Percentiles rank a stretch among this genome's conserved stretches.
phyloP scores from a whole-genome alignment of 2,797 vertebrate genomes.

The Hippoglossus hippoglossus region DNA sequence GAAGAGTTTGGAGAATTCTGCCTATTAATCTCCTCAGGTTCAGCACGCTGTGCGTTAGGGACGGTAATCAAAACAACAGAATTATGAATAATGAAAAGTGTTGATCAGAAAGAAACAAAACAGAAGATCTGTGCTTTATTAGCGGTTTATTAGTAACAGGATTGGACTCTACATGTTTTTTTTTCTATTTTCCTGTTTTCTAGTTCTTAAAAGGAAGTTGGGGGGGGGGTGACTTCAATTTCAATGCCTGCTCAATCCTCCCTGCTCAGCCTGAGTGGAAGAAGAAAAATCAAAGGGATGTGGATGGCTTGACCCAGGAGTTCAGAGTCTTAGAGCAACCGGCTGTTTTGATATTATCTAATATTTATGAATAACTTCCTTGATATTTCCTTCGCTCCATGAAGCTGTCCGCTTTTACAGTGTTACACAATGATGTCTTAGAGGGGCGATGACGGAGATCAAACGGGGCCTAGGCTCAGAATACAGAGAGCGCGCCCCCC shows the following conservation, averaged over 20 bases:
- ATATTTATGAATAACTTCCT: conserved; percentile 86
- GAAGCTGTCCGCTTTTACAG: conserved; percentile 75
- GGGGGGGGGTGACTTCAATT: conserved; percentile 34
- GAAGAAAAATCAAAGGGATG: conserved; percentile 71
- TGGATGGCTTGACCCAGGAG: conserved; percentile 79
- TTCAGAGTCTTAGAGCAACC: conserved; percentile 77
- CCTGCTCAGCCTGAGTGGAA: conserved; percentile 58
- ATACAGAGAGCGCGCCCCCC: conserved; percentile 57
- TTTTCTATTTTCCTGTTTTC: conserved; percentile 30
- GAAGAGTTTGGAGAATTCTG: conserved; percentile 75
- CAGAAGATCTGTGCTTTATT: conserved; percentile 70
- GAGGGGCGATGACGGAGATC: conserved; percentile 79
- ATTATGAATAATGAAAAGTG: conserved; percentile 81
- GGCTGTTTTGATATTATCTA: conserved; percentile 85
- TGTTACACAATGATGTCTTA: conserved; percentile 83
- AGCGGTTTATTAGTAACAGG: conserved; percentile 63
- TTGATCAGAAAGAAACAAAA: conserved; percentile 80
- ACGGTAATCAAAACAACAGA: conserved; percentile 80
- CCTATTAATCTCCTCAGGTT: conserved; percentile 82
- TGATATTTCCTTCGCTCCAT: conserved; percentile 80
- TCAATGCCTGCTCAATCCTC: conserved; percentile 52
- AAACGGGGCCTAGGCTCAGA: conserved; percentile 74
- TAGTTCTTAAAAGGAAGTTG: neutral
- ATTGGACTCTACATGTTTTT: conserved; percentile 45
- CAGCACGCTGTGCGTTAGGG: conserved; percentile 66